These are phyloP conservation scores for Pitta sordida DNA, from an alignment of 2,113 vertebrate species.

Conservation along the genomic window DNA sequence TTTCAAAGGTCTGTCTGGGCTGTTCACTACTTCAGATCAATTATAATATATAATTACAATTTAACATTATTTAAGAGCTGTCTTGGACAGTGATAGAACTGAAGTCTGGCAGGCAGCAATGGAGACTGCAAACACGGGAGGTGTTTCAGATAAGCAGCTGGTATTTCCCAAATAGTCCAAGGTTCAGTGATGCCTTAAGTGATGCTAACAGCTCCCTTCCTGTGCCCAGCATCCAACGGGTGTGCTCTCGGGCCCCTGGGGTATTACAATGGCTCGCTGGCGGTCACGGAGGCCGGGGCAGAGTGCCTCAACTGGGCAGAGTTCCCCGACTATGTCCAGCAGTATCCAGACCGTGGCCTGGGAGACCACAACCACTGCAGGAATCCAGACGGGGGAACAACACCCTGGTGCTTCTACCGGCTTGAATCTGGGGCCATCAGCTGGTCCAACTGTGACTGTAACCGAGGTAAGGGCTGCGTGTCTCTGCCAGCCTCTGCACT, in stretches of 20 bases:
- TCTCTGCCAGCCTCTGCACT: neutral
- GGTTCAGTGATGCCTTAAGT: neutral
- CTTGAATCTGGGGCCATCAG: conserved; percentile 83
- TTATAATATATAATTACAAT: too few relatives aligned
- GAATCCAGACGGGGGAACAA: conserved; percentile 83
- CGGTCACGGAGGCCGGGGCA: conserved; percentile 81
- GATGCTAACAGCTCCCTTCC: neutral
- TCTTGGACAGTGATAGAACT: neutral
- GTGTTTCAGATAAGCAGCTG: neutral
- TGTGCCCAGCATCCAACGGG: conserved; percentile 70
- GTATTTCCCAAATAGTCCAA: neutral
- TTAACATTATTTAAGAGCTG: neutral
- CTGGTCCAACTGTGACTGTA: conserved; percentile 91
- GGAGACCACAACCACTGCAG: conserved; percentile 89
- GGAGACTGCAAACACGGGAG: neutral
- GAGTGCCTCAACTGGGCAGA: conserved; percentile 86
- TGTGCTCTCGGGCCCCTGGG: conserved; percentile 81
- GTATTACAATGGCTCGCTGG: conserved; percentile 86
- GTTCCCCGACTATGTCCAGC: conserved; percentile 89
- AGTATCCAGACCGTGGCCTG: conserved; percentile 86
- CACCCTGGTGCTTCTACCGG: conserved; percentile 90
- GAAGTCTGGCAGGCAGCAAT: neutral
- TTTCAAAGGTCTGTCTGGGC: neutral
- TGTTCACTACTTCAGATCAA: neutral
- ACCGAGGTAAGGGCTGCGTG: conserved; percentile 76